phyloP scores from a whole-genome alignment of 2,113 vertebrate genomes.

The Rhinolophus sinicus region DNA sequence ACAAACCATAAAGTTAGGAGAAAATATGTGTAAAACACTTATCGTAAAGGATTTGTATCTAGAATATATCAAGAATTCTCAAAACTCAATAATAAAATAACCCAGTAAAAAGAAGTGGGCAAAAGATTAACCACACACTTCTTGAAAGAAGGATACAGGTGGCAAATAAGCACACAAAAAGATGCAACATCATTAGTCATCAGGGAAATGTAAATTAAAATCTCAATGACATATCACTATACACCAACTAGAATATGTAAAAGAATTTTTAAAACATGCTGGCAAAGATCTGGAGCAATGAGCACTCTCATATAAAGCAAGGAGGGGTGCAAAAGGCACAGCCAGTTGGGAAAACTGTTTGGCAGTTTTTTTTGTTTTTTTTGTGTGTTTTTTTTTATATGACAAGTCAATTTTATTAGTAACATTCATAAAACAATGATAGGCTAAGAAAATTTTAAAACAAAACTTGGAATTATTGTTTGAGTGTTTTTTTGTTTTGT shows the following conservation, averaged over 20 bases:
- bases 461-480: not conserved
- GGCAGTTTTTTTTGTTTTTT: too few relatives aligned
- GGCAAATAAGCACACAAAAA: conserved; percentile 12
- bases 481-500: not conserved
- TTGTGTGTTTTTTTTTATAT: too few relatives aligned
- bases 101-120: not conserved
- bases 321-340: not conserved
- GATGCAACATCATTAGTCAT: not conserved
- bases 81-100: conserved; percentile 26
- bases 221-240: not conserved
- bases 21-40: conserved; percentile 21
- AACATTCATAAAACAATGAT: not conserved
- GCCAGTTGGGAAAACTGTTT: not conserved
- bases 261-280: not conserved
- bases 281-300: not conserved
- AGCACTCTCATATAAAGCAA: not conserved
- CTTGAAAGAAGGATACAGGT: not conserved
- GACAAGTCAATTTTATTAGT: conserved; percentile 24
- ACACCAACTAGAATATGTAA: not conserved
- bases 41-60: not conserved
- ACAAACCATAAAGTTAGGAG: not conserved
- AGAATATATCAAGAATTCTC: not conserved
- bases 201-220: conserved; percentile 42
- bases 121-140: not conserved
- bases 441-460: not conserved